Evolutionary conservation across 2,888 invertebrate genomes (phyloP).

Genomic region (Xestobium rufovillosum): DNA sequence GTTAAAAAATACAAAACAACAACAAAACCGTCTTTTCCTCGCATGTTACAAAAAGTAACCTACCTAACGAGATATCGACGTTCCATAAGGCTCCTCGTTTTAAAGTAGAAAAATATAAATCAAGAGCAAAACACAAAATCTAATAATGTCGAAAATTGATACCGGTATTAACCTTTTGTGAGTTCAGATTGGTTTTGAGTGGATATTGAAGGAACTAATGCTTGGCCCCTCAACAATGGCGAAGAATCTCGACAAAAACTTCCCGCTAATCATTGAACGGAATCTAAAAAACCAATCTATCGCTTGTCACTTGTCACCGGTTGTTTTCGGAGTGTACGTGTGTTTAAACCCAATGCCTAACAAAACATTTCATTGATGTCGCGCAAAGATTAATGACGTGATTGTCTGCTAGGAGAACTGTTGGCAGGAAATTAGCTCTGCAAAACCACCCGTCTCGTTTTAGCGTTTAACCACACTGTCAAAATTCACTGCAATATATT

Average conservation of each 20-base stretch:
- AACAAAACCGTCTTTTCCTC: too few relatives aligned
- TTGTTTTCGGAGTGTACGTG: conserved; percentile 35
- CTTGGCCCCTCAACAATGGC: background rate
- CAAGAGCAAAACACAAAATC: too few relatives aligned
- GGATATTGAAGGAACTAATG: background rate
- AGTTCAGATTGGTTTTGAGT: background rate
- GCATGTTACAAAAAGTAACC: too few relatives aligned
- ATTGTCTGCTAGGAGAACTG: conserved; percentile 33
- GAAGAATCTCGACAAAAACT: background rate
- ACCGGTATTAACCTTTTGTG: conserved; percentile 1
- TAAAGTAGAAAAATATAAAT: too few relatives aligned
- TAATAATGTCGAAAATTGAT: too few relatives aligned
- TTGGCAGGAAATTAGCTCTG: conserved; percentile 3
- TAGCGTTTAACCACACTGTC: too few relatives aligned
- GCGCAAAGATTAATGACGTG: conserved; percentile 39
- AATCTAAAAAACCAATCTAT: conserved; percentile 41
- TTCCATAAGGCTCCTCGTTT: too few relatives aligned
- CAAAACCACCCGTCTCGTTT: too few relatives aligned
- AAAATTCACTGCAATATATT: too few relatives aligned
- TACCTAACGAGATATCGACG: too few relatives aligned
- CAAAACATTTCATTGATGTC: conserved; percentile 39
- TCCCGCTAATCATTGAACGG: conserved; percentile 30
- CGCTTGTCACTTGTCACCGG: conserved; percentile 41
- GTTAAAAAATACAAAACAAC: too few relatives aligned
- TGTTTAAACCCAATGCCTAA: conserved; percentile 34